Evolutionary conservation across 1,140 invertebrate genomes (phyloP), one percentile per base, ranked within the genome.

Genomic region (Apis cerana): DNA sequence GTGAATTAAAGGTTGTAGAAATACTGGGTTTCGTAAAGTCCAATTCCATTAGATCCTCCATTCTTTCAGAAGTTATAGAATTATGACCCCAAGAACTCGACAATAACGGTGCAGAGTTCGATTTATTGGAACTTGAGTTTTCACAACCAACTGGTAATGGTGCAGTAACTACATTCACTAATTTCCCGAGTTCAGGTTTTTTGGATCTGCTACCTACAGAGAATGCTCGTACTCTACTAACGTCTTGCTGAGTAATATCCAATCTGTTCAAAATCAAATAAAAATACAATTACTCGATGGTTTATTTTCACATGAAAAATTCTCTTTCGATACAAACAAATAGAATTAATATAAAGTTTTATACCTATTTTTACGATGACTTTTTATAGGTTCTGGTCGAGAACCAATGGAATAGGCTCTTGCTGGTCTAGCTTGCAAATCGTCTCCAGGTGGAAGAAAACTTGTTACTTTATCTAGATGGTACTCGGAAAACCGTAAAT

Each of bases 321-420:
- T 43, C 19, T 43, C 19, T 67, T 19, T 9, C 0, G 48, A 74
- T n/a, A 11, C 7, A 8, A 17, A 8, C 8, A n/a, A 15, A 67
- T 48, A 59, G 64, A 58, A 50, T 77, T 62, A 27, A 52, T 15
- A 43, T 19, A n/a, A 61, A 54, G 48, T n/a, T 21, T 17, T 75
- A 23, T 84, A 92, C 92, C 92, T 93, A 88, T 93, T 94, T 89
- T 92, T 93, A 50, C 91, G 91, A 89, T 93, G 94, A 84, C 88
- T 94, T 77, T 91, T 94, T 10, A 89, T 77, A 21, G 93, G 94
- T 83, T 96, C 96, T n/a, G 96, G 95, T 83, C 96, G 95, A 50
- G 97, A 98, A 12, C 98, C 98, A 68, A 98, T 97, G 50, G 97
- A 98, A 92, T 98, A 98, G 5, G 98, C 97, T 87, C 98, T 95